Conservation (phyloP, 2,113 vertebrate genomes). For the Bubo bubo region DNA sequence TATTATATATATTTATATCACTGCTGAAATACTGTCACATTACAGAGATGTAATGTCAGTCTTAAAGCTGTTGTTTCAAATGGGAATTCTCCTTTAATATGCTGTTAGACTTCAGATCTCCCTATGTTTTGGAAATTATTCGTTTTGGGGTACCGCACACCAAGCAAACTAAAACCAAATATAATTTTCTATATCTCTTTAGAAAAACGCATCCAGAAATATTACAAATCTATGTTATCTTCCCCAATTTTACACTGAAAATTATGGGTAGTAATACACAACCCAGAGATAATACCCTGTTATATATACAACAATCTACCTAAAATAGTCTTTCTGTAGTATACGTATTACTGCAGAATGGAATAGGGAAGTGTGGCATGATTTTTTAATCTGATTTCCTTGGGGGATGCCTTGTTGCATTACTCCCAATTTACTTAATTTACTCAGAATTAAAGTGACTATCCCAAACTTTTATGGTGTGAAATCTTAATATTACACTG, state of each 20-base stretch:
- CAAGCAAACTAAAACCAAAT: neutral
- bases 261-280: neutral
- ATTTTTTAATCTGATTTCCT: neutral
- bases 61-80: neutral
- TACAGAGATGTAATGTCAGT: neutral
- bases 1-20: neutral
- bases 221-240: neutral
- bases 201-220: rapidly evolving
- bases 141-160: neutral
- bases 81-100: neutral
- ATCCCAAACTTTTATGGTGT: neutral
- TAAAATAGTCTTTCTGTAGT: neutral
- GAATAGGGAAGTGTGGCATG: neutral
- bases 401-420: neutral
- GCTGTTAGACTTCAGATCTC: neutral
- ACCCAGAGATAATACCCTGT: neutral
- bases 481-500: neutral
- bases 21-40: neutral
- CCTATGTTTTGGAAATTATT: neutral
- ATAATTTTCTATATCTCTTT: neutral
- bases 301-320: neutral
- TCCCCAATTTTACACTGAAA: neutral
- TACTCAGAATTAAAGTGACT: neutral
- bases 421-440: neutral
- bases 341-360: neutral